Base-by-base conservation (phyloP, 2,888 invertebrate species). In the Leptinotarsa peninsularis region DNA sequence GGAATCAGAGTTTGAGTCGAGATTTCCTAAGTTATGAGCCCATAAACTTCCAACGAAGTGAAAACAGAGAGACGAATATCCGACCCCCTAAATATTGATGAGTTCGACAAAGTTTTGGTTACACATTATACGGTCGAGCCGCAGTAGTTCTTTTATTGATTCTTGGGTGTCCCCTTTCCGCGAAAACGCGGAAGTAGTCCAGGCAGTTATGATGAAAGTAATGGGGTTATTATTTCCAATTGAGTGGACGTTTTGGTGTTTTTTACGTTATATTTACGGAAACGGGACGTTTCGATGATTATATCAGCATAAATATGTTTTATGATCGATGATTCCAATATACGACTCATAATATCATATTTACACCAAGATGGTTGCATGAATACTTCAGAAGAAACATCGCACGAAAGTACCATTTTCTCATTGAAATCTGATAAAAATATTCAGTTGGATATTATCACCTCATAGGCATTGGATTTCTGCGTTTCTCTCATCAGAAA, bases 11-110 rank as follows among this genome's bases (percentile, higher is more conserved):
- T 81, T 80, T 81, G 79, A 81, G 80, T 79, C 80, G 79, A 81
- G 82, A 83, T 81, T 83, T 80, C 78, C 82, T 81, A 80, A 83
- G 81, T 82, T 82, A 83, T 83, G 81, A 80, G 81, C 79, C 81
- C 77, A 82, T 82, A 82, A 82, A 82, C 80, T 82, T 81, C 75
- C 79, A 81, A 79, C 79, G 82, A 78, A 77, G 80, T 80, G 81
- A 82, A 82, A 82, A 82, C 80, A 81, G 82, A 79, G 80, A 82
- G 82, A 82, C 82, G 81, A 82, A 82, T 81, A 81, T 76, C 81
- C 81, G 74, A 75, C 80, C 79, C 73, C 77, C 81, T 82, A 81
- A 82, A 82, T 82, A 82, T 82, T 82, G 82, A 82, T 82, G 82
- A 82, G 81, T 75, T 78, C 74, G 54, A 63, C 73, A 74, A 78